These are phyloP conservation scores for Achroia grisella DNA, from an alignment of 1,140 invertebrate species.

Conservation along the genomic window DNA sequence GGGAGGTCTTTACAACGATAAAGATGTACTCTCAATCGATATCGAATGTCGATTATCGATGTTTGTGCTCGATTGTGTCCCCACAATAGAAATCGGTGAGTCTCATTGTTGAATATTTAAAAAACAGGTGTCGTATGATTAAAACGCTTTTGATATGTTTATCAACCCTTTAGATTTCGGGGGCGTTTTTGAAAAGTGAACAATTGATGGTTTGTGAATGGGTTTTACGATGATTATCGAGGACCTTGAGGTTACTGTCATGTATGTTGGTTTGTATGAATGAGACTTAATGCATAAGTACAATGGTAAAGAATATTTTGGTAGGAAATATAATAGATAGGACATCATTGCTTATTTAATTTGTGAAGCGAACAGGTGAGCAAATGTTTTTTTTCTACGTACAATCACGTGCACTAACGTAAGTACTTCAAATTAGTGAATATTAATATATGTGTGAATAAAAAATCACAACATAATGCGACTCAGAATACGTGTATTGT, in stretches of 20 bases:
- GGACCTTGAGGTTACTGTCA: conserved; percentile 59
- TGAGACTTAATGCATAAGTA: conserved; percentile 10
- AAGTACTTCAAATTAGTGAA: too few relatives aligned
- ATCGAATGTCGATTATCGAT: conserved; percentile 60
- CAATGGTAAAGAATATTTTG: too few relatives aligned
- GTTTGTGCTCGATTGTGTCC: conserved; percentile 52
- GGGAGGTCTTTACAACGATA: conserved; percentile 55
- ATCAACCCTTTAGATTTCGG: conserved; percentile 64
- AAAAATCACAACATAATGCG: too few relatives aligned
- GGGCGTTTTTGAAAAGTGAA: conserved; percentile 51
- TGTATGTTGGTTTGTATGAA: conserved; percentile 60
- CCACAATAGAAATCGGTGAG: conserved; percentile 45
- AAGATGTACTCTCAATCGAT: conserved; percentile 31
- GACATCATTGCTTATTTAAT: too few relatives aligned
- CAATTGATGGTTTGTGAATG: conserved; percentile 58
- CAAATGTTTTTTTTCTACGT: too few relatives aligned
- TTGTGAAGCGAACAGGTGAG: too few relatives aligned
- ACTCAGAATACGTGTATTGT: too few relatives aligned
- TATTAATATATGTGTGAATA: too few relatives aligned
- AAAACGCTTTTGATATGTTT: conserved; percentile 59
- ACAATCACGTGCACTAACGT: too few relatives aligned
- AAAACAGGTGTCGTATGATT: conserved; percentile 57
- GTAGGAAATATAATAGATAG: too few relatives aligned
- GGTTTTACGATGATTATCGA: conserved; percentile 60
- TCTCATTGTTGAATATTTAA: conserved; percentile 36